phyloP scores from a whole-genome alignment of 2,797 vertebrate species.

The Gymnocypris eckloni region DNA sequence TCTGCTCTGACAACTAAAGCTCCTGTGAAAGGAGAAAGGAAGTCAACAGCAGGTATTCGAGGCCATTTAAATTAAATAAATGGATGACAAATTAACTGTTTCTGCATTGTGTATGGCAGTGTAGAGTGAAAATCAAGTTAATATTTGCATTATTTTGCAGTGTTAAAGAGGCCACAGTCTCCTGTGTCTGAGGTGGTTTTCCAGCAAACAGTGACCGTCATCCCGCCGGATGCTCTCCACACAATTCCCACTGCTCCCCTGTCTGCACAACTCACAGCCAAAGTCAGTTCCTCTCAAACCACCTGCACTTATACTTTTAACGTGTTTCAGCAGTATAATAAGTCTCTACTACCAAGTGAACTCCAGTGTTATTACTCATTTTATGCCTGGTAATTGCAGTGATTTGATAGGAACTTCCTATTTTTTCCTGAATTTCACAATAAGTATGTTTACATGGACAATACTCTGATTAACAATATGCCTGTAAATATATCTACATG shows the following conservation, averaged over 20 bases:
- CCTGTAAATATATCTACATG: too few relatives aligned
- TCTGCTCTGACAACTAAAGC: constrained; percentile 71
- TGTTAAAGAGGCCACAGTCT: constrained; percentile 64
- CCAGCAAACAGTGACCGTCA: constrained; percentile 75
- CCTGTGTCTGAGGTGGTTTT: constrained; percentile 75
- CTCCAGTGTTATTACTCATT: background rate
- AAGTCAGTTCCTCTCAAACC: constrained; percentile 65
- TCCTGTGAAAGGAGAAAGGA: constrained; percentile 76
- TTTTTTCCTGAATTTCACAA: background rate
- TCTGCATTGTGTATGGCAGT: background rate
- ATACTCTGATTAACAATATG: too few relatives aligned
- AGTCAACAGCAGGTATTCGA: constrained; percentile 65
- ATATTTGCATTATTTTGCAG: background rate
- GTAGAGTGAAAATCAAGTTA: background rate
- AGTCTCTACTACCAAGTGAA: background rate
- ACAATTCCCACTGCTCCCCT: constrained; percentile 63
- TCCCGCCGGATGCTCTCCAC: constrained; percentile 67
- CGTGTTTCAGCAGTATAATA: background rate
- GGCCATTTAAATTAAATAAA: background rate
- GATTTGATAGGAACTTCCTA: background rate
- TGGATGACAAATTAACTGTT: background rate
- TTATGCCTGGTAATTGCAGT: background rate
- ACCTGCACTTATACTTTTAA: background rate
- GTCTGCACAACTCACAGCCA: constrained; percentile 64
- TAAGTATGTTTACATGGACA: too few relatives aligned